Conservation (phyloP, 92 coral and sea anemone species). For the Isaurus tuberculatus region DNA sequence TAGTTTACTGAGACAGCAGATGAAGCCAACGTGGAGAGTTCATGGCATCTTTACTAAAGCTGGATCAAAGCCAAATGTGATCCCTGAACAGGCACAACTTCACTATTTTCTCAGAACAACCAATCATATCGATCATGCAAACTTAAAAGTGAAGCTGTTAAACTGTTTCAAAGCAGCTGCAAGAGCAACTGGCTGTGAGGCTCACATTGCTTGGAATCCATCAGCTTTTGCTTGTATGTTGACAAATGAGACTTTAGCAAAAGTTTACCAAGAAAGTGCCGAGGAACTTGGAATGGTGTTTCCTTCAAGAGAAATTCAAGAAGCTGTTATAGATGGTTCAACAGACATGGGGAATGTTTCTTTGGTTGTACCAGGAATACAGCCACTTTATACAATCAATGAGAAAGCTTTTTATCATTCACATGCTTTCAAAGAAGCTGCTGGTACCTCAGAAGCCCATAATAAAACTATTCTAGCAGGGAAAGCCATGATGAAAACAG, state of each 20-base stretch:
- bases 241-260: slow-evolving; percentile 78
- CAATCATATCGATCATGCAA: slow-evolving; percentile 64
- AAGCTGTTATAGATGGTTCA: slow-evolving; percentile 83
- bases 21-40: slow-evolving; percentile 93
- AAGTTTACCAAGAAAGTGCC: slow-evolving; percentile 79
- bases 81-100: slow-evolving; percentile 82
- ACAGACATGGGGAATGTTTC: slow-evolving; percentile 98
- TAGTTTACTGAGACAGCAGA: slow-evolving; percentile 86
- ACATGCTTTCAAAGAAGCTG: slow-evolving; percentile 72
- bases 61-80: slow-evolving; percentile 78
- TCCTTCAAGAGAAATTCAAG: slow-evolving; percentile 74
- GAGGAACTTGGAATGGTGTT: slow-evolving; percentile 73
- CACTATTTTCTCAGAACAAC: slow-evolving; percentile 72
- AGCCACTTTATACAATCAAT: slow-evolving; percentile 74
- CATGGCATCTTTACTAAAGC: slow-evolving; percentile 94
- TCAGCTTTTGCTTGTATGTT: slow-evolving; percentile 72
- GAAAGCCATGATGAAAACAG: slow-evolving; percentile 84
- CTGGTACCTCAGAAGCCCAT: slow-evolving; percentile 85
- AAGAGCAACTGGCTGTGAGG: slow-evolving; percentile 78
- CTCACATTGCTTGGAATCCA: slow-evolving; percentile 73
- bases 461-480: slow-evolving; percentile 77
- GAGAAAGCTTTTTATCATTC: slow-evolving; percentile 76
- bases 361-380: slow-evolving; percentile 83
- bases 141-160: slow-evolving; percentile 62
- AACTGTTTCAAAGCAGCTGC: slow-evolving; percentile 86